These are phyloP conservation scores for Uropsilus gracilis DNA, from an alignment of 2,113 vertebrate species.

Conservation along the genomic window DNA sequence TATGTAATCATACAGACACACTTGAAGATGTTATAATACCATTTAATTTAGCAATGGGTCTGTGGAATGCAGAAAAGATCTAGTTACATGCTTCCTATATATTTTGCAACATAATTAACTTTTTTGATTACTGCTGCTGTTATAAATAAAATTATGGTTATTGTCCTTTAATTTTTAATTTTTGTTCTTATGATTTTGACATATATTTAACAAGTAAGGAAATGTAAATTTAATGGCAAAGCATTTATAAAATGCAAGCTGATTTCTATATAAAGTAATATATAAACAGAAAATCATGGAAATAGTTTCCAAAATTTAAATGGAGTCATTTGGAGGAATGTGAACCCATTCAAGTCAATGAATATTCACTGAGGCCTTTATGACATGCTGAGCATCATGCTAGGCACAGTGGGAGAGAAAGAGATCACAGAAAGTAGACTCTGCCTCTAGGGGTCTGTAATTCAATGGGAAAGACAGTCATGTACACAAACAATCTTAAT, in stretches of 20 bases:
- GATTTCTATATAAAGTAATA: conserved; percentile 13
- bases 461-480: conserved; percentile 37
- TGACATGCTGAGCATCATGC: conserved; percentile 51
- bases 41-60: neutral
- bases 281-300: conserved; percentile 34
- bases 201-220: neutral
- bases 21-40: neutral
- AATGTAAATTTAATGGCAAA: conserved; percentile 20
- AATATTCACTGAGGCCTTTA: conserved; percentile 55
- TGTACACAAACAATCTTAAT: conserved; percentile 52
- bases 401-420: conserved; percentile 63
- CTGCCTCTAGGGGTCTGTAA: conserved; percentile 58
- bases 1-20: neutral
- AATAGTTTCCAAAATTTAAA: conserved; percentile 63
- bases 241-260: conserved; percentile 26
- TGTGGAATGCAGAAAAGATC: conserved; percentile 20
- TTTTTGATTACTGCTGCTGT: neutral
- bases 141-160: neutral
- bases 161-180: conserved; percentile 49
- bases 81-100: neutral
- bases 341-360: neutral
- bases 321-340: conserved; percentile 39
- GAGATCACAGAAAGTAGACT: neutral
- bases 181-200: conserved; percentile 32
- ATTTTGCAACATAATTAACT: neutral